A percentile compares a stretch with the other conserved stretches of the same genome.
These are phyloP conservation scores for Syngnathus typhle DNA, from an alignment of 2,113 vertebrate genomes.

Conservation along the genomic window DNA sequence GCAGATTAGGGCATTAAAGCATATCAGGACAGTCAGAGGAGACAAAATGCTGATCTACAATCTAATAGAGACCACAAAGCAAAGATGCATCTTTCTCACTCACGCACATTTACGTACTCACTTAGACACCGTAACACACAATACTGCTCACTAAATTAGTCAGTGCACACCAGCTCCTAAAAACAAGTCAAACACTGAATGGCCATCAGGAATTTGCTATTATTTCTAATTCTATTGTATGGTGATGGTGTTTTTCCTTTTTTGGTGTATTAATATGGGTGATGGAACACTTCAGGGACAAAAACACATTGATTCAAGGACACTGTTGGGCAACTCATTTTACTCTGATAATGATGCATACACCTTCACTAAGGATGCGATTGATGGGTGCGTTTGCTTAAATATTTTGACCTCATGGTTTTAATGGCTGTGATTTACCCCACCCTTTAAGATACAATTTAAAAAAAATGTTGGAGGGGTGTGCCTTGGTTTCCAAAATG, in stretches of 20 bases:
- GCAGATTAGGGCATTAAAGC: constrained; percentile 44
- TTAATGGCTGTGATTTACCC: neutral
- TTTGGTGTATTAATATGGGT: constrained; percentile 17
- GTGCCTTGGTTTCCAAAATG: constrained; percentile 2
- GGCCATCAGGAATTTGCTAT: neutral
- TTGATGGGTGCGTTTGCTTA: neutral
- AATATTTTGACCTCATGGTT: constrained; percentile 1
- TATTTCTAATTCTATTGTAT: constrained; percentile 11
- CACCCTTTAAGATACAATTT: neutral
- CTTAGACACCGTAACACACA: constrained; percentile 1
- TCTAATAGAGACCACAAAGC: constrained; percentile 18
- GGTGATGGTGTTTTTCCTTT: constrained; percentile 20
- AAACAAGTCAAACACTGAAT: constrained; percentile 37
- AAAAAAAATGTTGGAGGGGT: neutral
- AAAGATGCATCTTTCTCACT: constrained; percentile 25
- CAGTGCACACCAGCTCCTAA: neutral
- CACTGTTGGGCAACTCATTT: constrained; percentile 16
- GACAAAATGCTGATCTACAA: constrained; percentile 31
- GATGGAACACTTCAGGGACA: constrained; percentile 34
- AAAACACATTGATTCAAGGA: constrained; percentile 8
- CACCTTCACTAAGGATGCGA: constrained; percentile 1
- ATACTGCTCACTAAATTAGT: constrained; percentile 6
- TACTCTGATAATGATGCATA: constrained; percentile 16
- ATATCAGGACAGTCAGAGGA: constrained; percentile 29
- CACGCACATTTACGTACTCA: neutral